phyloP scores from a whole-genome alignment of 2,113 vertebrate genomes.

The Noturus placidus region DNA sequence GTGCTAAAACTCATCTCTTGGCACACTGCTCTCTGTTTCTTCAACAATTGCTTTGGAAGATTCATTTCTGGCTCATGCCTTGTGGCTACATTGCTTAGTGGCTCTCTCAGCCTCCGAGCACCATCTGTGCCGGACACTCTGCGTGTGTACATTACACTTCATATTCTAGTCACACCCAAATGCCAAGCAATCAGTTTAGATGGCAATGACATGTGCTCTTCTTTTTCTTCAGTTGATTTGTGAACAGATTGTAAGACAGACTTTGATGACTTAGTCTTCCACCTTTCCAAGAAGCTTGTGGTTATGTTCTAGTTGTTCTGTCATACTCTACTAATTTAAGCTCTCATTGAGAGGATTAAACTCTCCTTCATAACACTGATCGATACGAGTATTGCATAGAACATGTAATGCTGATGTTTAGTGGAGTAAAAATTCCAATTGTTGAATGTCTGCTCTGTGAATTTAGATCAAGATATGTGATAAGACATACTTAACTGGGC shows the following conservation, averaged over 20 bases:
- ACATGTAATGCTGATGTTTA: too few relatives aligned
- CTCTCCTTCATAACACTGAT: background rate
- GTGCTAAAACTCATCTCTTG: conserved; percentile 21
- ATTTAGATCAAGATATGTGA: background rate
- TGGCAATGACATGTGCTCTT: conserved; percentile 59
- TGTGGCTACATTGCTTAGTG: conserved; percentile 45
- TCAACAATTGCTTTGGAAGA: conserved; percentile 49
- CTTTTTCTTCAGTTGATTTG: conserved; percentile 53
- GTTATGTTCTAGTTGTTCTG: background rate
- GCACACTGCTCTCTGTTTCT: conserved; percentile 52
- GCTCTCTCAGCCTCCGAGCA: conserved; percentile 47
- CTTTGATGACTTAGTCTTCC: conserved; percentile 62
- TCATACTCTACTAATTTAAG: conserved; percentile 51
- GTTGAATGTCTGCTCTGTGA: background rate
- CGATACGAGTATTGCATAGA: background rate
- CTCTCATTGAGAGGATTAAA: conserved; percentile 14
- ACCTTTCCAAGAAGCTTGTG: conserved; percentile 20
- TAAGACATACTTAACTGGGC: background rate
- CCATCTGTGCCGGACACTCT: conserved; percentile 61
- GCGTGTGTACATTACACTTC: conserved; percentile 60
- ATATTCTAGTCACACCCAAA: conserved; percentile 58
- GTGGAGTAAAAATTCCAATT: background rate
- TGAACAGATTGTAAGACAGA: conserved; percentile 68
- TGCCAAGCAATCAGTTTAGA: conserved; percentile 66
- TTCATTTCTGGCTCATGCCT: conserved; percentile 45